Evolutionary conservation across 2,888 invertebrate genomes (phyloP), one percentile per base, ranked within the genome.

Genomic region (Flabesymbios commensalis): DNA sequence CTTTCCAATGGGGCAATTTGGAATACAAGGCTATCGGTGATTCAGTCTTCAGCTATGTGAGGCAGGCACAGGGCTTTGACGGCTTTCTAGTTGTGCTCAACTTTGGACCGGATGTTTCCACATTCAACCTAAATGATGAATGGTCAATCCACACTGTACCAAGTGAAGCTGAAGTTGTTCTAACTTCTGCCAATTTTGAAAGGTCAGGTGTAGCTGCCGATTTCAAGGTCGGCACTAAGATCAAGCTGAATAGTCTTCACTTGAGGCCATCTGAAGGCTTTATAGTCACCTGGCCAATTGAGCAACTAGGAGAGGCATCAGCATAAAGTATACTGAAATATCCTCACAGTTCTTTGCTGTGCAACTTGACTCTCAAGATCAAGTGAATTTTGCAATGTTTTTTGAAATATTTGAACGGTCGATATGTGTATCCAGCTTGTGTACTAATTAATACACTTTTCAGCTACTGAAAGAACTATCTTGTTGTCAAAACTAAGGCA

Each of bases 81-180:
- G 74, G 75, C 22, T 79, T 69, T 63, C 67, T 82, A 39, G 75
- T 78, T 0, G 72, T 75, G 45, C 70, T 80, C 52, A 81, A 81
- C 71, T 64, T 75, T 2, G 79, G 77, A 10, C 48, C 61, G 2
- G 33, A 17, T 22, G 39, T 31, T 5, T 49, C 65, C 14, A 61
- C 61, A 3, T 55, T 64, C 39, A 42, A 64, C 63, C 39, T 51
- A 31, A 32, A 31, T 19, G 57, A 52, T 29, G 56, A 48, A 0
- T 19, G 48, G 22, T 3, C 17, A 19, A 49, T 36, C 2, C 42
- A 58, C 7, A 5, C 56, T 10, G 43, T 67, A 14, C 61, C 63
- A 0, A 10, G 14, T 1, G 10, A 57, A n/a, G 70, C 64, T 14
- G 47, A 24, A 36, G 57, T 71, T 2, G 59, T 59, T 4, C 57